Conservation (phyloP, 2,113 vertebrate species). For the Poeciliopsis prolifica region DNA sequence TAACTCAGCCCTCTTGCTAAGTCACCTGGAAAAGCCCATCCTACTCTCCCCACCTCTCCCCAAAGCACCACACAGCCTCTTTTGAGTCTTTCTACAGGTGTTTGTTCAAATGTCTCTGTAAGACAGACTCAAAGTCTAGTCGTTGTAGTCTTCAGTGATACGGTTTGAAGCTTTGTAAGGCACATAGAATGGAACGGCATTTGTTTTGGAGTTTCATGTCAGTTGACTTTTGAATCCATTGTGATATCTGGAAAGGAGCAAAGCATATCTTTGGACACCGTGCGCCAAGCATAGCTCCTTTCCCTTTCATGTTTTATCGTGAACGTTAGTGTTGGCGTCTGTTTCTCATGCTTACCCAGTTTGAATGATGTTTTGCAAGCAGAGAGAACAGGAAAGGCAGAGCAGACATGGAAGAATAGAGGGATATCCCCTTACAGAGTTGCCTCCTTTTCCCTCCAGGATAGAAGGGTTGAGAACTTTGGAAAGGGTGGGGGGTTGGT, state of each 20-base stretch:
- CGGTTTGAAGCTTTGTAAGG: not conserved
- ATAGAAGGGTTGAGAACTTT: conserved; percentile 65
- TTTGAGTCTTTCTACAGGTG: conserved; percentile 32
- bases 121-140: conserved; percentile 18
- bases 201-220: conserved; percentile 26
- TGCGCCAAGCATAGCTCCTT: not conserved
- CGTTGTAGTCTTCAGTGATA: conserved; percentile 14
- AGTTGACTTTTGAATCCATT: conserved; percentile 15
- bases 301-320: conserved; percentile 15
- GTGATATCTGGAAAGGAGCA: conserved; percentile 32
- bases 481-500: conserved; percentile 48
- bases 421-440: conserved; percentile 84
- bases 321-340: conserved; percentile 16
- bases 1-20: conserved; percentile 14
- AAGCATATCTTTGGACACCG: conserved; percentile 19
- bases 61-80: not conserved
- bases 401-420: conserved; percentile 81
- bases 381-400: conserved; percentile 79
- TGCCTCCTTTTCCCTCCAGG: conserved; percentile 80
- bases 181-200: conserved; percentile 18
- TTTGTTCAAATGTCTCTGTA: not conserved
- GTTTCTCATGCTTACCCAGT: conserved; percentile 40
- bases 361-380: conserved; percentile 81
- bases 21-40: conserved; percentile 40
- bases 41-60: no score